Conservation (phyloP, 30 jellyfish, hydroid and myxozoan species). For the Turritopsis dohrnii region DNA sequence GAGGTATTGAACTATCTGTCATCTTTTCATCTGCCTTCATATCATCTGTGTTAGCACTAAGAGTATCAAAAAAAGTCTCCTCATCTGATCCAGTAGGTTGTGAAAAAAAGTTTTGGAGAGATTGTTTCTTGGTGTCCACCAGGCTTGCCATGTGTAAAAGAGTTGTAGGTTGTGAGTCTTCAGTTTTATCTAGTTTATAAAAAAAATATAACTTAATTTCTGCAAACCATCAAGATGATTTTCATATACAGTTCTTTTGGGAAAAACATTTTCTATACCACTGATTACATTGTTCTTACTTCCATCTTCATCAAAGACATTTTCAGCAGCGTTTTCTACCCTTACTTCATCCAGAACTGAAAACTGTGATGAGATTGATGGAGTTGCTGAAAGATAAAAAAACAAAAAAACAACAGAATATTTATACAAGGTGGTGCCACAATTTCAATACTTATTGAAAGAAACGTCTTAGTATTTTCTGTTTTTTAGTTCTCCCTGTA, state of each 20-base stretch:
- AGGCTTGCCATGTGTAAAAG: not conserved
- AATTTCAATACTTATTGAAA: too few relatives aligned
- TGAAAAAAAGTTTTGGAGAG: slow-evolving; percentile 22
- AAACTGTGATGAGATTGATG: not conserved
- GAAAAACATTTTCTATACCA: too few relatives aligned
- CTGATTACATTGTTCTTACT: too few relatives aligned
- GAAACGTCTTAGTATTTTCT: too few relatives aligned
- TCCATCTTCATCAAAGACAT: not conserved
- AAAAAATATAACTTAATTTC: too few relatives aligned
- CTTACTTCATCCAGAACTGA: not conserved
- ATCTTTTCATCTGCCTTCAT: not conserved
- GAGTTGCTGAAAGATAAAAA: not conserved
- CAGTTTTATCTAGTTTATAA: not conserved
- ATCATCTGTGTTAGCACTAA: slow-evolving; percentile 2
- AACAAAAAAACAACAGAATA: not conserved
- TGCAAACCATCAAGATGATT: not conserved
- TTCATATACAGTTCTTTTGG: not conserved
- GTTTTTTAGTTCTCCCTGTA: too few relatives aligned
- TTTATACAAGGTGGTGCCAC: too few relatives aligned
- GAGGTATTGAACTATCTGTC: not conserved
- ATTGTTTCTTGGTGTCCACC: not conserved
- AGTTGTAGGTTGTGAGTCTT: not conserved
- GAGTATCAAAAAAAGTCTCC: slow-evolving; percentile 26
- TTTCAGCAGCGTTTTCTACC: not conserved
- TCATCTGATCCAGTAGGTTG: slow-evolving; percentile 11